Conservation (phyloP, 2,113 vertebrate genomes). For the Tapirus terrestris region DNA sequence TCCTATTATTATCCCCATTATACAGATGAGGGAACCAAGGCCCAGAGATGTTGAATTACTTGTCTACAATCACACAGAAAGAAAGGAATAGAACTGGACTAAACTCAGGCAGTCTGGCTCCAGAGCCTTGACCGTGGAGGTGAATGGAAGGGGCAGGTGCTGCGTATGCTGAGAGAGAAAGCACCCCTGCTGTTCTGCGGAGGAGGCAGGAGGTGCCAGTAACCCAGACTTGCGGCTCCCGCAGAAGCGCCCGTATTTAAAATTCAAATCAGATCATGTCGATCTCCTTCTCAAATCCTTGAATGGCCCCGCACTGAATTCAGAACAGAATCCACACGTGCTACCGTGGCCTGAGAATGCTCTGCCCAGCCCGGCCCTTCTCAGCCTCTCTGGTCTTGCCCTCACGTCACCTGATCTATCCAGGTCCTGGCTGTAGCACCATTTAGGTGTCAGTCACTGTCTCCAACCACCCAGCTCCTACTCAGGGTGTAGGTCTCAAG, state of each 20-base stretch:
- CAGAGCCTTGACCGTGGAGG: neutral
- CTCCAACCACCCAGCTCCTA: neutral
- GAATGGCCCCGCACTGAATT: neutral
- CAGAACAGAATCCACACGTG: neutral
- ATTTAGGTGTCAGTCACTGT: neutral
- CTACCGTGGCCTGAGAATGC: neutral
- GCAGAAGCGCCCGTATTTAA: neutral
- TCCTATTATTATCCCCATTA: neutral
- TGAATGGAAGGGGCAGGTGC: neutral
- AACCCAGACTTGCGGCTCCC: neutral
- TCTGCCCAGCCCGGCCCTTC: neutral
- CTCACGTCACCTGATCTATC: neutral
- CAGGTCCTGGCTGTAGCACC: neutral
- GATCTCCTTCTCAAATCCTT: neutral
- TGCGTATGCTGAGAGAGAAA: neutral
- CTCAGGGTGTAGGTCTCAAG: neutral
- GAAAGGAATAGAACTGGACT: neutral
- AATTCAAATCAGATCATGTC: neutral
- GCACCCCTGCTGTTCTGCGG: rapidly evolving
- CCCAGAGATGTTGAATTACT: neutral
- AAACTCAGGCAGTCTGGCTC: neutral
- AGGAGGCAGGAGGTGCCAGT: neutral
- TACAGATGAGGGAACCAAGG: constrained; percentile 25
- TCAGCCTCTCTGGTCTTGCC: neutral
- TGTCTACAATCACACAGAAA: neutral